A percentile compares a stretch with the other conserved stretches of the same genome.
Conservation (phyloP, 30 jellyfish, hydroid and myxozoan species). For the Aurelia aurita complex sp. Pacific region DNA sequence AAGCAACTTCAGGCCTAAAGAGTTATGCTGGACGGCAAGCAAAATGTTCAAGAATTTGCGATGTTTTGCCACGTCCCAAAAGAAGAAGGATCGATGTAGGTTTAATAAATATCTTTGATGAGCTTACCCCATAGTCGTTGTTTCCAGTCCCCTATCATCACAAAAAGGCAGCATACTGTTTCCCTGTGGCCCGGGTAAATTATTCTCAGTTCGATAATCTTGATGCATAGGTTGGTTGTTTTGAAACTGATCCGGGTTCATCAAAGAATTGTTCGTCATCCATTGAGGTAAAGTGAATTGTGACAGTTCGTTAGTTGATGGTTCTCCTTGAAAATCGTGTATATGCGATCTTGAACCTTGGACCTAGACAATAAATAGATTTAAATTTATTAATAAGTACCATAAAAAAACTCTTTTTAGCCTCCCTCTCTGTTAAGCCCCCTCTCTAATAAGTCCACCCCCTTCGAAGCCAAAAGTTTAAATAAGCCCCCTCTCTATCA, state of each 20-base stretch:
- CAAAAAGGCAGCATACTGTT: constrained; percentile 11
- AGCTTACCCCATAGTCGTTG: constrained; percentile 27
- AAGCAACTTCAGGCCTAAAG: no score
- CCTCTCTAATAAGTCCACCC: no score
- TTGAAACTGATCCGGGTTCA: constrained; percentile 33
- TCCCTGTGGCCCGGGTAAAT: background rate
- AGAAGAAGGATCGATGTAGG: no score
- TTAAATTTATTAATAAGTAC: no score
- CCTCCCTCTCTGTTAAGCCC: no score
- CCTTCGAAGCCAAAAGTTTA: no score
- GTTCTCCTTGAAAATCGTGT: constrained; percentile 8
- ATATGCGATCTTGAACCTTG: background rate
- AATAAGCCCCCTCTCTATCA: no score
- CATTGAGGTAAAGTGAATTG: constrained; percentile 56
- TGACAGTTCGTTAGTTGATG: constrained; percentile 21
- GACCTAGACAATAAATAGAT: no score
- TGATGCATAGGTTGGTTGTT: constrained; percentile 14
- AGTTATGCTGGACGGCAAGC: no score
- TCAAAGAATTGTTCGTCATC: constrained; percentile 34
- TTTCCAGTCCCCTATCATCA: constrained; percentile 35
- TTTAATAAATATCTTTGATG: background rate
- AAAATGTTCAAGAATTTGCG: no score
- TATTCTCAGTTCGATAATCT: constrained; percentile 22
- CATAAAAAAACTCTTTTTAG: no score
- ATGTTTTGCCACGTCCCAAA: no score